Evolutionary conservation across 2,113 vertebrate species (phyloP).

Genomic region (Chiloscyllium plagiosum): DNA sequence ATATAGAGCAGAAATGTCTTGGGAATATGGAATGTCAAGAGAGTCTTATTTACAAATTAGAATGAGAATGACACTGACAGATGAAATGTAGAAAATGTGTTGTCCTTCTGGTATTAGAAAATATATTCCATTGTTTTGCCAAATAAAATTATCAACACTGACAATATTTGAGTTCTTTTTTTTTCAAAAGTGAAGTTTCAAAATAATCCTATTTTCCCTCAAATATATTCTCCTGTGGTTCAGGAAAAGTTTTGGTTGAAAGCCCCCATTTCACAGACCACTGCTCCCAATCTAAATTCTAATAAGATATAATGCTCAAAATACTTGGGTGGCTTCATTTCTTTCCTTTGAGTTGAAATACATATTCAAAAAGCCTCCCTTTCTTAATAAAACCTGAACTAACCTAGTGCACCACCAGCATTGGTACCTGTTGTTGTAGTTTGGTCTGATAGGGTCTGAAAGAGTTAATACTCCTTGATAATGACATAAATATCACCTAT

Average conservation of each 20-base stretch:
- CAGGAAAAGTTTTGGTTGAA: not conserved
- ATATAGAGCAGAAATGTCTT: not conserved
- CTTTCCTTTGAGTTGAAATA: not conserved
- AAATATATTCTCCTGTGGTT: not conserved
- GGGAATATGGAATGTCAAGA: not conserved
- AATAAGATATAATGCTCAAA: not conserved
- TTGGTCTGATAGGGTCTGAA: too few relatives aligned
- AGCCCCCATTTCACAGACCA: not conserved
- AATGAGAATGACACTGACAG: constrained; percentile 13
- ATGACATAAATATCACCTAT: too few relatives aligned
- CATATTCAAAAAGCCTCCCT: not conserved
- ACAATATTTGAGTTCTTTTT: not conserved
- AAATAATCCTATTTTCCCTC: not conserved
- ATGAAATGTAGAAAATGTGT: constrained; percentile 9
- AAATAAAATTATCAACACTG: constrained; percentile 9
- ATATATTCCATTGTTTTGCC: not conserved
- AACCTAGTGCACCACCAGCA: not conserved
- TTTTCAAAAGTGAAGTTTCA: not conserved
- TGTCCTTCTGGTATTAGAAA: not conserved
- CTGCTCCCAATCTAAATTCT: not conserved
- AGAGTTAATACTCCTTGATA: too few relatives aligned
- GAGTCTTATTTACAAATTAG: not conserved
- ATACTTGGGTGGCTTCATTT: not conserved
- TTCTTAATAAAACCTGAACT: not conserved
- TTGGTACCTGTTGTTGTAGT: not conserved